phyloP scores from a whole-genome alignment of 2,113 vertebrate genomes.

The Aldabrachelys gigantea region DNA sequence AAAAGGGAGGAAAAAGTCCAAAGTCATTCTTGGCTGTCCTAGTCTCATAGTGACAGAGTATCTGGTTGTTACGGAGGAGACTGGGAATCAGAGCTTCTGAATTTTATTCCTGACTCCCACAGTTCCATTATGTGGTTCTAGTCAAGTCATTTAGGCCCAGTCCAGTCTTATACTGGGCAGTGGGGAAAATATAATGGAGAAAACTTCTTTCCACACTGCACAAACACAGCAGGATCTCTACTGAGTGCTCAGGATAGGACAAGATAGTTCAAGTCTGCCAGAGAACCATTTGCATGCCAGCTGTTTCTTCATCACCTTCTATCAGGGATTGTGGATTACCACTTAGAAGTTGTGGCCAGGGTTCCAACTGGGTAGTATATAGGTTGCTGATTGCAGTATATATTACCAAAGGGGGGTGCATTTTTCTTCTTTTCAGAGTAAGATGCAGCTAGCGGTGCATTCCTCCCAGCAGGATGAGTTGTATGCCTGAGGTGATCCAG shows the following conservation, averaged over 20 bases:
- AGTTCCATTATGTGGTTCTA: constrained; percentile 9
- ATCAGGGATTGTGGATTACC: background rate
- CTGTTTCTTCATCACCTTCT: background rate
- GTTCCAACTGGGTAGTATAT: constrained; percentile 16
- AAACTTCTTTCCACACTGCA: background rate
- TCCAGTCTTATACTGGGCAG: background rate
- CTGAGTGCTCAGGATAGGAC: constrained; percentile 9
- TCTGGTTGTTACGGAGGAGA: background rate
- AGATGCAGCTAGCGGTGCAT: background rate
- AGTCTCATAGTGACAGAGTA: background rate
- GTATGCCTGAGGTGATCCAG: fast-evolving
- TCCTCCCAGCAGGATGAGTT: background rate
- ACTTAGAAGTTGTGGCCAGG: background rate
- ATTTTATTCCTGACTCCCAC: background rate
- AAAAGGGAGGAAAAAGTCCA: background rate
- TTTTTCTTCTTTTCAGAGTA: background rate
- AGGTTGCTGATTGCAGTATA: fast-evolving
- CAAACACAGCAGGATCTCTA: background rate
- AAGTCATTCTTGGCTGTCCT: background rate
- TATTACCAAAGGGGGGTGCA: background rate
- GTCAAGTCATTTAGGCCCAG: background rate
- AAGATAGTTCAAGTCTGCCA: background rate
- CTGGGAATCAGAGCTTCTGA: background rate
- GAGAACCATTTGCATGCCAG: background rate
- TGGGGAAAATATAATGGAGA: constrained; percentile 3